These are phyloP conservation scores for Protonibea diacanthus DNA, from an alignment of 2,797 vertebrate genomes.

Conservation along the genomic window DNA sequence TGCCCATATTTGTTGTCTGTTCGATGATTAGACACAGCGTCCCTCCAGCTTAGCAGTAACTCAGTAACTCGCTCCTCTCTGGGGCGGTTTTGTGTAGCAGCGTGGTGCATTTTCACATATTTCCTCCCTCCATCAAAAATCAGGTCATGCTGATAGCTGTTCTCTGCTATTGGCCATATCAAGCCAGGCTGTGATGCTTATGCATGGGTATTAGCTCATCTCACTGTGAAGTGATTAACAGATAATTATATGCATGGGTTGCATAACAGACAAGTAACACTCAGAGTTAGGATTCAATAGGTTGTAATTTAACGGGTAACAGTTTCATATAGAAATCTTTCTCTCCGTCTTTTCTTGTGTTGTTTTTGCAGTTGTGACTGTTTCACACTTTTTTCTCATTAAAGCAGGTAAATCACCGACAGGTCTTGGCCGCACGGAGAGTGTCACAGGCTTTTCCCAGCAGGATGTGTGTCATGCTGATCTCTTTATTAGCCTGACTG, in stretches of 20 bases:
- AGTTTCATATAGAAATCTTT: constrained; percentile 3
- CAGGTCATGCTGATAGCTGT: constrained; percentile 69
- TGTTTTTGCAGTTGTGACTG: constrained; percentile 6
- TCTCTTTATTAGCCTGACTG: constrained; percentile 75
- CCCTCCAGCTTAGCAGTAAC: constrained; percentile 46
- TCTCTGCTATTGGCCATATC: constrained; percentile 60
- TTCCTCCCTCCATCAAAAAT: constrained; percentile 63
- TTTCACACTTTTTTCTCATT: constrained; percentile 48
- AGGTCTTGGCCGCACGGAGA: constrained; percentile 25
- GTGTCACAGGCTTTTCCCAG: constrained; percentile 52
- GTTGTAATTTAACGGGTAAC: constrained; percentile 29
- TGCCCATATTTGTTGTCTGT: background rate
- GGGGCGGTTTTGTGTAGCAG: constrained; percentile 23
- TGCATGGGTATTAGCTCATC: constrained; percentile 45
- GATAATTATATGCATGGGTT: constrained; percentile 63
- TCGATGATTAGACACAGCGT: background rate
- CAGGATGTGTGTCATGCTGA: constrained; percentile 67
- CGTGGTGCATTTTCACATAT: constrained; percentile 53
- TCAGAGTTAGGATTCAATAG: background rate
- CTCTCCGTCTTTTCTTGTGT: background rate
- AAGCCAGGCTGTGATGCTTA: constrained; percentile 37
- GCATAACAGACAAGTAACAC: constrained; percentile 51
- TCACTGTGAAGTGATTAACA: constrained; percentile 60
- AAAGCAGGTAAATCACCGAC: constrained; percentile 50
- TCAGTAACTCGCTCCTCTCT: constrained; percentile 56